Evolutionary conservation across 1,140 invertebrate genomes (phyloP), one percentile per base, ranked within the genome.

Genomic region (Babylonia areolata): DNA sequence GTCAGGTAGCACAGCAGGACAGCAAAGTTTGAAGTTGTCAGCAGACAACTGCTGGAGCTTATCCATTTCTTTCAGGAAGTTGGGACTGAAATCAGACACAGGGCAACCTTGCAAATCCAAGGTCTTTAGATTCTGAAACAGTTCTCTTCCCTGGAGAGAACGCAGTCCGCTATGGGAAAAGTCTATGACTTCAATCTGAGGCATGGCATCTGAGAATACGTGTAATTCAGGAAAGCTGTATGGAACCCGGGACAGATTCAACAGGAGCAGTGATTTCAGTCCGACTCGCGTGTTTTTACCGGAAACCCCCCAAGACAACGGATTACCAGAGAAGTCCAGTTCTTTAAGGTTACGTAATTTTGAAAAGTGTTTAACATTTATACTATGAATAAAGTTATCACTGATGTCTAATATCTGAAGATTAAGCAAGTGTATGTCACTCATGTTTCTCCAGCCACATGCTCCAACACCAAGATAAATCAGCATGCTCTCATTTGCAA

Each of bases 11-110:
- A 46, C 17, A 17, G 51, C 80, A 31, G 80, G 51, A 31, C 80
- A 81, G 42, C 80, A 81, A n/a, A 81, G 80, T 15, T 81, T 81
- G 80, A 51, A 81, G 31, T 81, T 81, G 46, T 81, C 80, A 33
- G n/a, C 35, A 37, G 12, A 58, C 12, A 81, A 2, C 0, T 12
- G 35, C 28, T 31, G 20, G 6, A 81, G 33, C 1, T 20, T 1
- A 2, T 58, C 31, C 46, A 81, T 15, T 12, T 15, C 46, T 20
- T 54, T 12, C n/a, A 81, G 28, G 20, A 81, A 1, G 31, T 58
- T 51, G 15, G 15, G 33, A 3, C 39, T 40, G 51, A 81, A 81
- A 20, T 20, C n/a, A 31, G 11, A 28, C 46, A 81, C 20, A 15
- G 80, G 80, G 42, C 80, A 81, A 20, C 54, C 54, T 6, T 15